Percentiles rank a stretch among this genome's conserved stretches.
phyloP scores from a whole-genome alignment of 2,113 vertebrate genomes.

The Urocitellus parryii region DNA sequence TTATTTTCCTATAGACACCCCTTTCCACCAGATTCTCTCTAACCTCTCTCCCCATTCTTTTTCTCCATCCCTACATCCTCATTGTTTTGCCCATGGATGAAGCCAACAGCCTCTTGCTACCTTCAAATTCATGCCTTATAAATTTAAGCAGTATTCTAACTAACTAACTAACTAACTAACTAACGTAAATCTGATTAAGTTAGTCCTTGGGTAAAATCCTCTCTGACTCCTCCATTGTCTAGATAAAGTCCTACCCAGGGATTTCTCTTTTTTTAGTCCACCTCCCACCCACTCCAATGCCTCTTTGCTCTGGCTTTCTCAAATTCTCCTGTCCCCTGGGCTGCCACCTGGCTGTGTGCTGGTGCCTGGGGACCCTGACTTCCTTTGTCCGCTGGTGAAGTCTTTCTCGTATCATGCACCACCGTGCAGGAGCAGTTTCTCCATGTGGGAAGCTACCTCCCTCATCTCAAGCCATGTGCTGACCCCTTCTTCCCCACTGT shows the following conservation, averaged over 20 bases:
- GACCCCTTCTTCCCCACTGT: neutral
- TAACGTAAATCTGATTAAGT: neutral
- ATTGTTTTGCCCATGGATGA: neutral
- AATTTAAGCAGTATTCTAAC: neutral
- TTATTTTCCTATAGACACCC: neutral
- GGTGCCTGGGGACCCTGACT: neutral
- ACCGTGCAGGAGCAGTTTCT: neutral
- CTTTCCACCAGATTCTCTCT: neutral
- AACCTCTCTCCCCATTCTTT: neutral
- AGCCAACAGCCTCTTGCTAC: neutral
- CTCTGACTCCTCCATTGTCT: too few relatives aligned
- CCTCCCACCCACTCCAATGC: accelerated
- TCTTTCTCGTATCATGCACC: neutral
- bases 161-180: too few relatives aligned
- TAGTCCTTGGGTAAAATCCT: neutral
- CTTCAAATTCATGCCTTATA: neutral
- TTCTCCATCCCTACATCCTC: neutral
- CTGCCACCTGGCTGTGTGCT: neutral
- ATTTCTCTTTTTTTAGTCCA: neutral
- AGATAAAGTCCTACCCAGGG: neutral
- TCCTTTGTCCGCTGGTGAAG: neutral
- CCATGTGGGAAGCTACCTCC: neutral
- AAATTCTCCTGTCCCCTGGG: neutral
- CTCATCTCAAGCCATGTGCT: neutral
- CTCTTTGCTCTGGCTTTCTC: neutral